Conservation (phyloP, 2,888 invertebrate genomes). For the Noctua janthe region DNA sequence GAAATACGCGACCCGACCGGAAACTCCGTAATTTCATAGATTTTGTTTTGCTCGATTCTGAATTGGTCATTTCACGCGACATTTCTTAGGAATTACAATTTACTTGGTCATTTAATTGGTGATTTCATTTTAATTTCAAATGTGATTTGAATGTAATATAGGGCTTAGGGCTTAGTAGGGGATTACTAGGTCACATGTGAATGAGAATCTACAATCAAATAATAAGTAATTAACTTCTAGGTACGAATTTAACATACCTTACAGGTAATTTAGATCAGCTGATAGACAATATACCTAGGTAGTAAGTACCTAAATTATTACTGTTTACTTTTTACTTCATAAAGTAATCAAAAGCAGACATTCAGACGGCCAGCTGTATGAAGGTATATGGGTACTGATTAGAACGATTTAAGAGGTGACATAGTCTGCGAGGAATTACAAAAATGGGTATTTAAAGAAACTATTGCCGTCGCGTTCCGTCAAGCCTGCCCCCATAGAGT, state of each 20-base stretch:
- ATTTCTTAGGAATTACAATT: slow-evolving; percentile 61
- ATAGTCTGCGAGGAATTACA: too few species aligned
- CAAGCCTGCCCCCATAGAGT: too few species aligned
- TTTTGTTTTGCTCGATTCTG: slow-evolving; percentile 64
- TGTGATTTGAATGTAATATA: slow-evolving; percentile 47
- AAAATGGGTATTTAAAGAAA: too few species aligned
- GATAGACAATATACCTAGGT: background rate
- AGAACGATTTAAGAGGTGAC: too few species aligned
- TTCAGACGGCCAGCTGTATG: too few species aligned
- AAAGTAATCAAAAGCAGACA: too few species aligned
- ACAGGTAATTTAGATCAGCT: slow-evolving; percentile 19
- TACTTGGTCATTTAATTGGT: slow-evolving; percentile 49
- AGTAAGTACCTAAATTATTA: too few species aligned
- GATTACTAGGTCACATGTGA: slow-evolving; percentile 37
- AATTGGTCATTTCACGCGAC: slow-evolving; percentile 68
- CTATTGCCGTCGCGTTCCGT: too few species aligned
- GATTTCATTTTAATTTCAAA: slow-evolving; percentile 60
- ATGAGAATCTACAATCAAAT: slow-evolving; percentile 4
- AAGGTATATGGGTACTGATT: too few species aligned
- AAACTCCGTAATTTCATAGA: slow-evolving; percentile 79
- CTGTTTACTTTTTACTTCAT: too few species aligned
- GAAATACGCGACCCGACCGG: slow-evolving; percentile 73
- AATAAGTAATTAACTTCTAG: slow-evolving; percentile 9
- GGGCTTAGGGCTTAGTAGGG: background rate
- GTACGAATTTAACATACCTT: background rate